Base-by-base conservation (phyloP, 1,140 invertebrate genomes). In the Ruditapes philippinarum region DNA sequence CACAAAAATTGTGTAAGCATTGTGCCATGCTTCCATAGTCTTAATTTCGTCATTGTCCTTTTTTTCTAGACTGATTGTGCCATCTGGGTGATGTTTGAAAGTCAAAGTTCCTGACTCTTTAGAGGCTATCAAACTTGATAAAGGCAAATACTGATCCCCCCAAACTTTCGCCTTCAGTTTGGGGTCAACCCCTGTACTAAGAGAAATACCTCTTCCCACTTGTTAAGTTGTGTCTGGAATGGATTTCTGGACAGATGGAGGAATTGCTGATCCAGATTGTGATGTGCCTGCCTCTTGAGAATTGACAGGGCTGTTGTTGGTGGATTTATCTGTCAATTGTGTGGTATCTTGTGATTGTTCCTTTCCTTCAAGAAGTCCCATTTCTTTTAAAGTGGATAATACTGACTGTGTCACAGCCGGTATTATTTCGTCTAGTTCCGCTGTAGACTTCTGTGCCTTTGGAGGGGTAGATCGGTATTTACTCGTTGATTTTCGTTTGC, bases 91-190 rank as follows among this genome's bases (percentile, higher is more conserved):
- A 31, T 78, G 38, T 19, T 51, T 42, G n/a, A 78, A 49, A n/a
- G 38, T 25, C 19, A 78, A 49, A 5, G 38, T n/a, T 11, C 74
- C 74, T 4, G 74, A 78, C 45, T 78, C 40, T 25, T 78, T 78
- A 17, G 73, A 76, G n/a, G 38, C 28, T n/a, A 78, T 7, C n/a
- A 78, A 49, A 31, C 38, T 31, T 31, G 38, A 31, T 5, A 78
- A 78, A 14, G 74, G 22, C 22, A 49, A 12, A 28, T 45, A 78
- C 31, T 78, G 38, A 17, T 78, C 74, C 19, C 38, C 42, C 74
- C 74, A 78, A 5, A 78, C n/a, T n/a, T 78, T 78, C 19, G 74
- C 40, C 38, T 49, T 78, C 4, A 78, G 45, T 28, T 78, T 78
- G 11, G 40, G 74, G 45, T 51, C 74, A 73, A 78, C 74, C 9